These are phyloP conservation scores for Tetrapedia diversipes DNA, from an alignment of 2,888 invertebrate species.

Conservation along the genomic window DNA sequence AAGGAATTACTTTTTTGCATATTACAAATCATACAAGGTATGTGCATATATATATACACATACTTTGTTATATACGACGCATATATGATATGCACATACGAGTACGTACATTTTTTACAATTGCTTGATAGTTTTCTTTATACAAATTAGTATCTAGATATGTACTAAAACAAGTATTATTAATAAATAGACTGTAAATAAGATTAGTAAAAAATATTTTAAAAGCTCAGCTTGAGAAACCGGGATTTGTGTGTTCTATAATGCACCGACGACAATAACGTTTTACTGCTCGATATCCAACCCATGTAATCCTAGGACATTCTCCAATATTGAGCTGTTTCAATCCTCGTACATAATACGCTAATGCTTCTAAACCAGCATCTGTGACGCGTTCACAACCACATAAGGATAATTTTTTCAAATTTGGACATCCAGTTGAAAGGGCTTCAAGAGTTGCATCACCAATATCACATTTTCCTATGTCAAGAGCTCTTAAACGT, in stretches of 20 bases:
- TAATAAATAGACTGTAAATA: slow-evolving; percentile 71
- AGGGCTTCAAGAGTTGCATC: slow-evolving; percentile 94
- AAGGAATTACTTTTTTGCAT: slow-evolving; percentile 35
- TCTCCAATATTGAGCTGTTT: slow-evolving; percentile 97
- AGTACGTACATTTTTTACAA: slow-evolving; percentile 38
- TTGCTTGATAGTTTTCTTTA: slow-evolving; percentile 47
- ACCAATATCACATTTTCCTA: slow-evolving; percentile 97
- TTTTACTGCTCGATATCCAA: slow-evolving; percentile 95
- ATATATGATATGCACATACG: slow-evolving; percentile 4
- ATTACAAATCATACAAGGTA: slow-evolving; percentile 36
- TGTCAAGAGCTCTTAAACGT: slow-evolving; percentile 92
- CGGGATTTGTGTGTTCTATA: slow-evolving; percentile 97
- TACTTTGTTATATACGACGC: slow-evolving; percentile 1
- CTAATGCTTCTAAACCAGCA: slow-evolving; percentile 93
- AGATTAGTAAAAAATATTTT: slow-evolving; percentile 35
- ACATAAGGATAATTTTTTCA: slow-evolving; percentile 94
- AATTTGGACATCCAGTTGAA: slow-evolving; percentile 94
- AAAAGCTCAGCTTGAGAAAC: slow-evolving; percentile 86
- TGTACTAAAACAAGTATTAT: slow-evolving; percentile 58
- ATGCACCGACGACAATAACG: slow-evolving; percentile 96
- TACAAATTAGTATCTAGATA: slow-evolving; percentile 58
- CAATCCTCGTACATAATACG: slow-evolving; percentile 94
- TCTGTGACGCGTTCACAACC: slow-evolving; percentile 97
- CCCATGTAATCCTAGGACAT: slow-evolving; percentile 91
- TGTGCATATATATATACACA: not conserved